Base-by-base conservation (phyloP, 2,888 invertebrate genomes). In the Sarcophaga variegata region DNA sequence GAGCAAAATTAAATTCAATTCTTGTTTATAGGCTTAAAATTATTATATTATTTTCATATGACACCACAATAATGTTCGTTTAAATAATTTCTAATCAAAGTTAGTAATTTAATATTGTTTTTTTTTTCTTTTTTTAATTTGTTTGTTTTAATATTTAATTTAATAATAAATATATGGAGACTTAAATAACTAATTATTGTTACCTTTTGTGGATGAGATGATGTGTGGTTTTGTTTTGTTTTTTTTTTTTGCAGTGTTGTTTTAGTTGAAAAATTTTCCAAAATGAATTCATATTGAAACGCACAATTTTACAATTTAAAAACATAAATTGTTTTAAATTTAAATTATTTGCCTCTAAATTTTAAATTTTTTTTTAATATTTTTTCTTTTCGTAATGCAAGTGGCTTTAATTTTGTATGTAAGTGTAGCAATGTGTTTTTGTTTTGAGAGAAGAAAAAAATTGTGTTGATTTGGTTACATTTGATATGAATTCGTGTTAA, bases 131-230 rank as follows among this genome's bases (percentile, higher is more conserved):
- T 74, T 82, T 79, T 62, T 54, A n/a, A 64, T 82, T 60, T 82
- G 27, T 71, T 69, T 78, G 76, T 60, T 79, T 54, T 59, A 83
- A 85, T 83, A 6, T 71, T 20, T 22, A 22, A 20, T 63, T 63
- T 63, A 63, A 63, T 63, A 25, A 4, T 63, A 71, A 66, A 49
- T 81, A 83, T 54, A 54, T 54, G 17, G 54, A 14, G 89, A 90
- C 93, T 93, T 93, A 92, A 89, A 90, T 89, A 87, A 90, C 93
- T 93, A 93, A 92, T 93, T 93, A 93, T 93, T 93, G 92, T 93
- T 93, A 93, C 92, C 93, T 91, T 81, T 88, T 89, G 92, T 92
- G 92, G 92, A 92, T 93, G 93, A 91, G 91, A 90, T 92, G 91
- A 90, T 91, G 89, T 91, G 82, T 85, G 81, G 70, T 54, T 54